Evolutionary conservation across 2,888 invertebrate species (phyloP), one percentile per base, ranked within the genome.

Genomic region (Tetrapedia diversipes): DNA sequence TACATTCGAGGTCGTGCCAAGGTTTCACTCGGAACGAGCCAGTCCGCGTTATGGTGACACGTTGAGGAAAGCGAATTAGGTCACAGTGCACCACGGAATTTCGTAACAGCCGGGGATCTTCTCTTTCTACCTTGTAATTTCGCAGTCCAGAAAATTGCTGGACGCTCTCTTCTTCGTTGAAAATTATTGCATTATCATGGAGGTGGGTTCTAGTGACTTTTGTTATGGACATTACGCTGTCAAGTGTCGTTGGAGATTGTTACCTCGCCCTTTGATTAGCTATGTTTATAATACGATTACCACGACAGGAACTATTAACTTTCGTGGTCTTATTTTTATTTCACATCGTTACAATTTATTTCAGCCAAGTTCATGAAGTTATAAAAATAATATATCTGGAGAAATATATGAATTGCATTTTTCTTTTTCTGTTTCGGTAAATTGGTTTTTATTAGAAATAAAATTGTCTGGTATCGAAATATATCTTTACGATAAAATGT

Each of bases 11-110:
- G 34, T 51, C 39, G 57, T 76, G 64, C 67, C 67, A 72, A 77
- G 71, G 71, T 61, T 72, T 72, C 51, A 59, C 56, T 67, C 61
- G 37, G 61, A 54, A 63, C 56, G 41, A 47, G 61, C 37, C 45
- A 24, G 45, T 43, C 39, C n/a, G 37, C 24, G 69, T 66, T 64
- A 76, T 82, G 80, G 77, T 75, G 79, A 77, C 78, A 72, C 69
- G 67, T 64, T 57, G 71, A 71, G 59, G 63, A 73, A 75, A 32
- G 24, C 77, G 65, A 83, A 83, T 83, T 82, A 64, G 83, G 83
- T 82, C 82, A 82, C 64, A 16, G 51, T 67, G 66, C 45, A 39
- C 27, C 63, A 41, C 63, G 19, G 39, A 67, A 57, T 61, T 29
- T 63, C 45, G 37, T 45, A 43, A 65, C 32, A 47, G 41, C 32